Evolutionary conservation across 2,888 invertebrate genomes (phyloP).

Genomic region (Drosophila acutilabella): DNA sequence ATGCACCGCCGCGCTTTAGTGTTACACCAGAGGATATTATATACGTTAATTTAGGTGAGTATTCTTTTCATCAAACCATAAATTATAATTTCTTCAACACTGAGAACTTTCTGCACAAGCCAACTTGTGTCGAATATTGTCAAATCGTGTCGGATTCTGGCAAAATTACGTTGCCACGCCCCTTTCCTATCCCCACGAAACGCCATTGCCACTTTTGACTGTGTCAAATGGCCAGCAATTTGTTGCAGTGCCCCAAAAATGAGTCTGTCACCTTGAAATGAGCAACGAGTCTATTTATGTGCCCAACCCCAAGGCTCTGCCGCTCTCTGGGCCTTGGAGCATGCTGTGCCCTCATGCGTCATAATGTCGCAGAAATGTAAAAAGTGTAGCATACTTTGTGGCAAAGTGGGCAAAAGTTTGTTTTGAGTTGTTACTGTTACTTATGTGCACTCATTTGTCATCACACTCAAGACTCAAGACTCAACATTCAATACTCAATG

Average conservation of each 20-base stretch:
- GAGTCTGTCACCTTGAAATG: slow-evolving; percentile 76
- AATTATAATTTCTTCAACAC: slow-evolving; percentile 29
- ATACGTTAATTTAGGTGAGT: slow-evolving; percentile 94
- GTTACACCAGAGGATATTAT: slow-evolving; percentile 98
- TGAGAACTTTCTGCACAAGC: slow-evolving; percentile 22
- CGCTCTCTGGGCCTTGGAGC: neutral
- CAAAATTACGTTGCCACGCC: neutral
- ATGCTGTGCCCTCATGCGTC: slow-evolving; percentile 43
- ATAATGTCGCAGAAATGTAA: slow-evolving; percentile 50
- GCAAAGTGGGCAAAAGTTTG: slow-evolving; percentile 21
- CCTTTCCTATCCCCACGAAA: neutral
- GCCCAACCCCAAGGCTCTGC: slow-evolving; percentile 20
- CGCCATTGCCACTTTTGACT: slow-evolving; percentile 51
- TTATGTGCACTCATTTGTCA: slow-evolving; percentile 72
- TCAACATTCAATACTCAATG: neutral
- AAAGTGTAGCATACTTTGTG: slow-evolving; percentile 48
- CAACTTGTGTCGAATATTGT: neutral
- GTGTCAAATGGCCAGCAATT: slow-evolving; percentile 74
- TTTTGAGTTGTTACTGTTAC: slow-evolving; percentile 43
- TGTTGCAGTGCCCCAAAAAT: slow-evolving; percentile 69
- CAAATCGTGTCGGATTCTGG: slow-evolving; percentile 36
- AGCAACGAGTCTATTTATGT: slow-evolving; percentile 58
- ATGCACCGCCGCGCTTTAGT: slow-evolving; percentile 97
- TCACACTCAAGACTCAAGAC: slow-evolving; percentile 22
- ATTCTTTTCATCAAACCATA: slow-evolving; percentile 29